Percentiles rank a stretch among this genome's conserved stretches.
phyloP scores from a whole-genome alignment of 2,888 invertebrate genomes.

The Exephanes ischioxanthus region DNA sequence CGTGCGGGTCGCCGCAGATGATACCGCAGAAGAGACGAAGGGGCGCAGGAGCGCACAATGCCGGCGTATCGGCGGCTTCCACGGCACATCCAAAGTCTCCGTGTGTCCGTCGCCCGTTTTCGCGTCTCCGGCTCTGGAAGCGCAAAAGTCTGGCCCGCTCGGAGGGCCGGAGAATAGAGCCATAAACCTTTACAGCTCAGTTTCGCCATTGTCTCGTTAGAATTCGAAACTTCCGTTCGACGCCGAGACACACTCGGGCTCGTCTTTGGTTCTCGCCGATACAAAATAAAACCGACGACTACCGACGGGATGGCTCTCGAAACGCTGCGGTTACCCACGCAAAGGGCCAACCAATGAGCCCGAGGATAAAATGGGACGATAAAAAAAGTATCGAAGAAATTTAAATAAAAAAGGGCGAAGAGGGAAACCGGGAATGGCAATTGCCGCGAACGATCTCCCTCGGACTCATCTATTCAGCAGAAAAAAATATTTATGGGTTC shows the following conservation, averaged over 20 bases:
- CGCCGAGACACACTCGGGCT: neutral
- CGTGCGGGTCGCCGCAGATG: slow-evolving; percentile 53
- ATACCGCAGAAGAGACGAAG: slow-evolving; percentile 50
- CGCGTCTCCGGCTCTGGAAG: slow-evolving; percentile 13
- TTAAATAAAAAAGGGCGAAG: slow-evolving; percentile 10
- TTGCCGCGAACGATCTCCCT: slow-evolving; percentile 1
- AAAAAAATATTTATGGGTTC: too few relatives aligned
- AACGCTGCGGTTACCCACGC: slow-evolving; percentile 58
- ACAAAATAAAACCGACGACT: slow-evolving; percentile 5
- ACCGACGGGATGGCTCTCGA: slow-evolving; percentile 16
- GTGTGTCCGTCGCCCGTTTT: slow-evolving; percentile 2
- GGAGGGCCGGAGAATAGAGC: slow-evolving; percentile 77
- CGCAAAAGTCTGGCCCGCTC: slow-evolving; percentile 68
- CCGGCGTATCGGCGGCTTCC: slow-evolving; percentile 16
- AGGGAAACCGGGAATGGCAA: neutral
- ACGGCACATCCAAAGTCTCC: neutral
- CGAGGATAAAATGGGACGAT: slow-evolving; percentile 36
- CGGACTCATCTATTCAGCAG: neutral
- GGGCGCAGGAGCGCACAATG: slow-evolving; percentile 35
- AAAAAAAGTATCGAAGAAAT: slow-evolving; percentile 22
- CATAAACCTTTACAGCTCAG: slow-evolving; percentile 80
- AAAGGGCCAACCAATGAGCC: slow-evolving; percentile 31
- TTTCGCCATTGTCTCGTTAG: slow-evolving; percentile 79
- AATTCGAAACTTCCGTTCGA: slow-evolving; percentile 81
- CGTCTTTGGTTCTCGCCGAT: slow-evolving; percentile 40